Percentiles rank a stretch among this genome's conserved stretches.
These are phyloP conservation scores for Eulemur mongoz DNA, from an alignment of 2,797 vertebrate species.

Conservation along the genomic window DNA sequence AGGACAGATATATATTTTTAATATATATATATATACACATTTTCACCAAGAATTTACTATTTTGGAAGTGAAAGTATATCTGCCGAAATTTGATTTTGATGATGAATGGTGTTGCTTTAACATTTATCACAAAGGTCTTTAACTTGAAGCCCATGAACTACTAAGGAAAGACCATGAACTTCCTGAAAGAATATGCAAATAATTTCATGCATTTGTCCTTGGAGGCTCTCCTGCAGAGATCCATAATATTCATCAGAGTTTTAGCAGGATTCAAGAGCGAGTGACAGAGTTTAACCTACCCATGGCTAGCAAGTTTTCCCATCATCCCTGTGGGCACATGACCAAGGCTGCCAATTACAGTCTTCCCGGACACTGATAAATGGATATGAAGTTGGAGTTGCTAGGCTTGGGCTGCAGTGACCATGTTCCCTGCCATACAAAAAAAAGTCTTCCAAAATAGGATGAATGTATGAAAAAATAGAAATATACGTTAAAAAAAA, in stretches of 20 bases:
- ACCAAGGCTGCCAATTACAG: neutral
- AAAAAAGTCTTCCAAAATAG: neutral
- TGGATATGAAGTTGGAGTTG: neutral
- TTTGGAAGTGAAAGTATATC: conserved; percentile 38
- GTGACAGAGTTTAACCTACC: neutral
- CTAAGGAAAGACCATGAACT: neutral
- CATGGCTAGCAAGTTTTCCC: neutral
- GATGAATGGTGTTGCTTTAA: neutral
- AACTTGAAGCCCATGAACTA: neutral
- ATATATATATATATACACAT: neutral
- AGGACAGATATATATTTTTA: neutral
- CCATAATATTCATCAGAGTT: neutral
- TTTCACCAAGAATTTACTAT: neutral
- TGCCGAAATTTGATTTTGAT: conserved; percentile 17
- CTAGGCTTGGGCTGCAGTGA: neutral
- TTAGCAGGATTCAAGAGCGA: neutral
- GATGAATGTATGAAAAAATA: neutral
- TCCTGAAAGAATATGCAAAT: neutral
- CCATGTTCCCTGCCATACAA: neutral
- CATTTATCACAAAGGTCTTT: neutral
- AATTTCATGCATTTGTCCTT: neutral
- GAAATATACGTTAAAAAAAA: neutral
- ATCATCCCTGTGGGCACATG: neutral
- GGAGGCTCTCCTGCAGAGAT: neutral
- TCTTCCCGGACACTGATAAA: neutral